Evolutionary conservation across 2,888 invertebrate species (phyloP).

Genomic region (Drosophila kuntzei): DNA sequence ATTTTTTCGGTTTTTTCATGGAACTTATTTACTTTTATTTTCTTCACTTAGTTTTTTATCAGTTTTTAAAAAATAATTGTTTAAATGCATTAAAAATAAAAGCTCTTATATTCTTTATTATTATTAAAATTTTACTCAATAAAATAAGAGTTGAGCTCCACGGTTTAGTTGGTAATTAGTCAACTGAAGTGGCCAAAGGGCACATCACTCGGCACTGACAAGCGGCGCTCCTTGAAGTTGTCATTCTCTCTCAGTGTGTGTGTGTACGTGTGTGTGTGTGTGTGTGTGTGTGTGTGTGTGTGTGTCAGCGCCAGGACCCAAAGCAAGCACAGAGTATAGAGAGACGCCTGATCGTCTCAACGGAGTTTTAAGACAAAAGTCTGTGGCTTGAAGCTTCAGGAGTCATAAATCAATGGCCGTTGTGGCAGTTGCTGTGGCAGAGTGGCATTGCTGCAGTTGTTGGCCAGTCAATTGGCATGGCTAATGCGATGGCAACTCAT

Average conservation of each 20-base stretch:
- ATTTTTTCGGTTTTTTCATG: too few relatives aligned
- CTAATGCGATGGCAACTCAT: slow-evolving; percentile 80
- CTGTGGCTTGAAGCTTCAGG: slow-evolving; percentile 21
- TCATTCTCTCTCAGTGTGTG: slow-evolving; percentile 7
- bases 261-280: slow-evolving; percentile 15
- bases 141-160: slow-evolving; percentile 13
- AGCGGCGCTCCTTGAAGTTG: slow-evolving; percentile 62
- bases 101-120: neutral
- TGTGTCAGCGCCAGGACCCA: slow-evolving; percentile 43
- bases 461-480: slow-evolving; percentile 77
- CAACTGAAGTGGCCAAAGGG: slow-evolving; percentile 72
- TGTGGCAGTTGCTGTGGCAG: slow-evolving; percentile 37
- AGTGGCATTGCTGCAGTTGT: slow-evolving; percentile 40
- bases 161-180: slow-evolving; percentile 63
- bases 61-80: too few relatives aligned
- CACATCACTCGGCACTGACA: slow-evolving; percentile 57
- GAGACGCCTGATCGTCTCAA: slow-evolving; percentile 72
- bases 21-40: too few relatives aligned
- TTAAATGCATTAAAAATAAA: too few relatives aligned
- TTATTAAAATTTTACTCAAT: neutral
- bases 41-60: too few relatives aligned
- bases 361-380: slow-evolving; percentile 35
- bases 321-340: neutral
- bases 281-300: slow-evolving; percentile 16
- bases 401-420: slow-evolving; percentile 63